A percentile compares a stretch with the other conserved stretches of the same genome.
These are phyloP conservation scores for Miltochrista miniata DNA, from an alignment of 2,888 invertebrate genomes.

Conservation along the genomic window DNA sequence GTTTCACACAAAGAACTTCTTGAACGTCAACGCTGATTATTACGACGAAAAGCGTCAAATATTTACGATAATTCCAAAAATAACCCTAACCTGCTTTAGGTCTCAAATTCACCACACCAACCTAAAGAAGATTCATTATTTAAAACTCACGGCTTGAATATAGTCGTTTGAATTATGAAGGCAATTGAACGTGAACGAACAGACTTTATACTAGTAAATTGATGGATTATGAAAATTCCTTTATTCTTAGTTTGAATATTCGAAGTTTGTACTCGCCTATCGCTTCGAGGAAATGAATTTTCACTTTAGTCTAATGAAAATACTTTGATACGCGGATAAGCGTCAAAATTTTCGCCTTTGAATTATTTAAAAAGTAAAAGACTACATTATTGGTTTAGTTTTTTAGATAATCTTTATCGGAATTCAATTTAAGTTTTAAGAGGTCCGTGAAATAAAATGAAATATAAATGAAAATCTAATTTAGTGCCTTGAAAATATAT, in stretches of 20 bases:
- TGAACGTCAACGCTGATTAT: no score
- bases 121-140: slow-evolving; percentile 8
- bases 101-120: neutral
- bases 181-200: slow-evolving; percentile 41
- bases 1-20: no score
- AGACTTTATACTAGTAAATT: slow-evolving; percentile 42
- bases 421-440: no score
- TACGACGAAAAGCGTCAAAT: no score
- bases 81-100: neutral
- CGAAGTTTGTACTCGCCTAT: slow-evolving; percentile 59
- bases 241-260: slow-evolving; percentile 59
- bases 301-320: slow-evolving; percentile 77
- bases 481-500: no score
- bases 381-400: slow-evolving; percentile 13
- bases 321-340: slow-evolving; percentile 63
- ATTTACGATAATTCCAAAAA: neutral
- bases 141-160: slow-evolving; percentile 16
- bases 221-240: slow-evolving; percentile 78
- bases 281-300: slow-evolving; percentile 72
- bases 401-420: slow-evolving; percentile 5
- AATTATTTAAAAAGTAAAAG: slow-evolving; percentile 30
- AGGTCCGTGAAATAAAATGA: no score
- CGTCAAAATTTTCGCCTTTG: slow-evolving; percentile 50
- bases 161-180: slow-evolving; percentile 26
- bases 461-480: no score